phyloP scores from a whole-genome alignment of 2,888 invertebrate genomes.

The Nematopogon swammerdamellus region DNA sequence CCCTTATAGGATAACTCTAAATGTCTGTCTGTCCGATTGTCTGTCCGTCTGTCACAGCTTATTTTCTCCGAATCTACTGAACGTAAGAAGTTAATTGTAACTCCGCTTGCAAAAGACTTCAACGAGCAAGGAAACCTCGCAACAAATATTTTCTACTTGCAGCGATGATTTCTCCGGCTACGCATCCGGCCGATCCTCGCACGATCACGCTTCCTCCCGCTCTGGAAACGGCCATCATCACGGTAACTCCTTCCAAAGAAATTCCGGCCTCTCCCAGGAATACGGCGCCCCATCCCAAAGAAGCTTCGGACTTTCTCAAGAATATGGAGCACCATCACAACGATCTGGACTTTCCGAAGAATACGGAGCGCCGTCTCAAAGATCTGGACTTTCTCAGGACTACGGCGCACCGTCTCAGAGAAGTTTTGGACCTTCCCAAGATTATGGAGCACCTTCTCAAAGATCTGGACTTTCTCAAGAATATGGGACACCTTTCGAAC shows the following conservation, averaged over 20 bases:
- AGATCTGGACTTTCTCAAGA: background rate
- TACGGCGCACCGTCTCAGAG: slow-evolving; percentile 19
- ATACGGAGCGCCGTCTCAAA: slow-evolving; percentile 22
- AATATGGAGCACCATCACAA: slow-evolving; percentile 6
- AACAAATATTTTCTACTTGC: background rate
- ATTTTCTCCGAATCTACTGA: too few species aligned
- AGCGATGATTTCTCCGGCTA: background rate
- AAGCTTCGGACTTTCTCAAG: slow-evolving; percentile 9
- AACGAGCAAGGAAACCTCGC: too few species aligned
- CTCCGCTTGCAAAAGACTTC: too few species aligned
- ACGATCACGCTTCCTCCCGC: background rate
- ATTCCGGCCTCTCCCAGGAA: slow-evolving; percentile 17
- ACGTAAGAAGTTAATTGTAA: too few species aligned
- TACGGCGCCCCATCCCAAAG: slow-evolving; percentile 18
- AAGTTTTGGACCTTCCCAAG: background rate
- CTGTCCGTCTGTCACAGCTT: too few species aligned
- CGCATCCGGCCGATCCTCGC: background rate
- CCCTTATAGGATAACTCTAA: too few species aligned
- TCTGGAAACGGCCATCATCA: background rate
- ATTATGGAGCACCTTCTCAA: background rate
- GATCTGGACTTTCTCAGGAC: slow-evolving; percentile 16
- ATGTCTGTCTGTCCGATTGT: too few species aligned
- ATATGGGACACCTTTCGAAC: background rate
- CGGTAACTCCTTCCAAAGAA: slow-evolving; percentile 4
- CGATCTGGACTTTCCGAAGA: slow-evolving; percentile 22